Percentiles rank a stretch among this genome's conserved stretches.
phyloP scores from a whole-genome alignment of 2,797 vertebrate genomes.

The Caiman crocodilus region DNA sequence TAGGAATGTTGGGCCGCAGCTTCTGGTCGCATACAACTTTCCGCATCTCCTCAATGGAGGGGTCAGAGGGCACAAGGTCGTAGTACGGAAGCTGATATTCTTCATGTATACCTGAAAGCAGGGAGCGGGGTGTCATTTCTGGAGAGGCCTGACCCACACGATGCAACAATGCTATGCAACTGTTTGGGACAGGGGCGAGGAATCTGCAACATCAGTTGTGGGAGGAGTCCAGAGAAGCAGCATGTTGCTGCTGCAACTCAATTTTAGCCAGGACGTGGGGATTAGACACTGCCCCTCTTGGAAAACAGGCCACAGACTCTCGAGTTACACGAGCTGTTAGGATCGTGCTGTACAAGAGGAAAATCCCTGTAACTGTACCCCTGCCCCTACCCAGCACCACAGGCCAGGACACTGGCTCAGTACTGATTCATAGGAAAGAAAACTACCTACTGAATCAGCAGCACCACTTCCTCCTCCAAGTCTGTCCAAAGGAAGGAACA shows the following conservation, averaged over 20 bases:
- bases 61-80: slow-evolving; percentile 97
- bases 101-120: slow-evolving; percentile 91
- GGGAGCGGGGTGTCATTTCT: neutral
- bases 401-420: neutral
- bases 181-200: slow-evolving; percentile 18
- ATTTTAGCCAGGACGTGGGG: neutral
- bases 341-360: fast-evolving
- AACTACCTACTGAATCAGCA: neutral
- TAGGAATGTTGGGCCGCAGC: slow-evolving; percentile 94
- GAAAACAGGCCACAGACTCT: neutral
- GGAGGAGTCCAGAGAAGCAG: slow-evolving; percentile 29
- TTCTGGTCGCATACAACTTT: slow-evolving; percentile 99
- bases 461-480: neutral
- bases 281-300: neutral
- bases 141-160: slow-evolving; percentile 25
- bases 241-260: slow-evolving; percentile 48
- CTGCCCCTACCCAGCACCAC: neutral
- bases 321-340: fast-evolving
- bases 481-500: neutral
- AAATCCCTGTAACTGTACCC: fast-evolving
- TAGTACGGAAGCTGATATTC: slow-evolving; percentile 99
- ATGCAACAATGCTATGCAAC: slow-evolving; percentile 32
- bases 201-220: neutral
- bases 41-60: slow-evolving; percentile 99
- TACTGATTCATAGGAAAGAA: neutral